These are phyloP conservation scores for Lasioglossum villosulum DNA, from an alignment of 2,888 invertebrate genomes.

Conservation along the genomic window DNA sequence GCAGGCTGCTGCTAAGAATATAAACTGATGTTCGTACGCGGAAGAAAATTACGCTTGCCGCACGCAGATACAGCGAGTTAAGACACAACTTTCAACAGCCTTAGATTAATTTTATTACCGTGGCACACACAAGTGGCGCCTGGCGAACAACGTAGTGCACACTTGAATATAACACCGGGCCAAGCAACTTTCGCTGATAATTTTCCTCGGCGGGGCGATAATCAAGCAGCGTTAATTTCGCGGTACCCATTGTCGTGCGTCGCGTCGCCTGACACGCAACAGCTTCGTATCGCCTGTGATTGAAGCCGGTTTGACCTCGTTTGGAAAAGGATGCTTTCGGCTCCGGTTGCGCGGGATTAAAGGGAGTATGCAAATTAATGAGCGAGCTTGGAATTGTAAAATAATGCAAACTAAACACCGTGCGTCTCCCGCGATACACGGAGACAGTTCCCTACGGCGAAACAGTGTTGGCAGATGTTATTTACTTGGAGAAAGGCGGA, in stretches of 20 bases:
- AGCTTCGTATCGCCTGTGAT: background rate
- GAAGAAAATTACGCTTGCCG: background rate
- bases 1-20: background rate
- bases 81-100: background rate
- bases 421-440: background rate
- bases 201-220: background rate
- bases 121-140: background rate
- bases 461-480: background rate
- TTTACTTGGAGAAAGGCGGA: background rate
- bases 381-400: background rate
- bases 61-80: background rate
- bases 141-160: background rate
- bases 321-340: background rate
- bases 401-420: conserved; percentile 10
- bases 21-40: background rate
- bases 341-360: background rate
- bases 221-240: background rate
- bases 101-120: background rate
- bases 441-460: background rate
- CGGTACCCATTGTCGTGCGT: background rate
- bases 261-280: background rate
- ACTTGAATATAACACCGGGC: background rate
- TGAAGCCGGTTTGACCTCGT: background rate
- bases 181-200: background rate
- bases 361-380: conserved; percentile 8